Evolutionary conservation across 2,888 invertebrate species (phyloP).

Genomic region (Drosophila anomalipes): DNA sequence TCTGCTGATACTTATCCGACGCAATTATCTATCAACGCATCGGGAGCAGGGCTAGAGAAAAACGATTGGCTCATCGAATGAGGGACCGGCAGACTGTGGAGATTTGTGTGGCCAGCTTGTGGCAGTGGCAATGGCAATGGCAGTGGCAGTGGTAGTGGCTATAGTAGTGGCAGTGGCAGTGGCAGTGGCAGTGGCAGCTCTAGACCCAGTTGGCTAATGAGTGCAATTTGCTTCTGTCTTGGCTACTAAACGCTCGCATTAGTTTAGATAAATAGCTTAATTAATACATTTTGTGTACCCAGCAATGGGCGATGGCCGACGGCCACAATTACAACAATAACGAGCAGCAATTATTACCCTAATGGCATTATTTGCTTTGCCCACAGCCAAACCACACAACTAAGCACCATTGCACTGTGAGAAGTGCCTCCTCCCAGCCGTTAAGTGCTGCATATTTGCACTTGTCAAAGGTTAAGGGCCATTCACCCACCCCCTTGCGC

Average conservation of each 20-base stretch:
- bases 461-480: slow-evolving; percentile 34
- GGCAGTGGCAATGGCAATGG: slow-evolving; percentile 6
- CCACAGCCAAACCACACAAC: slow-evolving; percentile 26
- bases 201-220: slow-evolving; percentile 63
- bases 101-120: not conserved
- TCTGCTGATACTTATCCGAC: slow-evolving; percentile 59
- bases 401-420: slow-evolving; percentile 1
- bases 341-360: slow-evolving; percentile 76
- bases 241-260: slow-evolving; percentile 81
- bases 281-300: slow-evolving; percentile 74
- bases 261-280: slow-evolving; percentile 81
- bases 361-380: slow-evolving; percentile 78
- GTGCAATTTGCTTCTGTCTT: slow-evolving; percentile 80
- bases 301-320: slow-evolving; percentile 39
- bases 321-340: slow-evolving; percentile 76
- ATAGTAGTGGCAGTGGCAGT: not conserved
- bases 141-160: not conserved
- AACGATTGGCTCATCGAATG: slow-evolving; percentile 72
- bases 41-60: slow-evolving; percentile 35
- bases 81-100: slow-evolving; percentile 13
- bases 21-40: slow-evolving; percentile 65
- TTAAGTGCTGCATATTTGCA: slow-evolving; percentile 37
- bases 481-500: not conserved
- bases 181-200: slow-evolving; percentile 7
- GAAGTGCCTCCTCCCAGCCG: slow-evolving; percentile 9